A percentile compares a stretch with the other conserved stretches of the same genome.
These are phyloP conservation scores for Branchinecta lindahli DNA, from an alignment of 1,140 invertebrate genomes.

Conservation along the genomic window DNA sequence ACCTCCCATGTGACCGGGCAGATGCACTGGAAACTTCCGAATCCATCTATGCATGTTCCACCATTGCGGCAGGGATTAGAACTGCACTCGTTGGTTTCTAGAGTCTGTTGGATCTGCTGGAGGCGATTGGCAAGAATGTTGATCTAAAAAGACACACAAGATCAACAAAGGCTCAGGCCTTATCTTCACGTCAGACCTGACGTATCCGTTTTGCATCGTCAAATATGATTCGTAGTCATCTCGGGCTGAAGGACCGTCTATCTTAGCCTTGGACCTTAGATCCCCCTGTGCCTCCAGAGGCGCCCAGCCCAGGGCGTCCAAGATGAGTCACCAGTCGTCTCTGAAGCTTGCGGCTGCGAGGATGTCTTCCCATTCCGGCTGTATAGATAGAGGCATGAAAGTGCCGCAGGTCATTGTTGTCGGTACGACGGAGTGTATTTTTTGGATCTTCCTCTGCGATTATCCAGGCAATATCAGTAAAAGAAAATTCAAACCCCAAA, in stretches of 20 bases:
- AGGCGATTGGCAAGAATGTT: not conserved
- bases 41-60: slow-evolving; percentile 22
- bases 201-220: not conserved
- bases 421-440: too few relatives aligned
- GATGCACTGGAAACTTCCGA: slow-evolving; percentile 20
- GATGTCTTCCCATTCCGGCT: too few relatives aligned
- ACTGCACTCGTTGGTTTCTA: slow-evolving; percentile 21
- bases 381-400: too few relatives aligned
- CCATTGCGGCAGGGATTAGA: slow-evolving; percentile 22
- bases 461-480: too few relatives aligned
- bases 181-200: not conserved
- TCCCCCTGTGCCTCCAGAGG: not conserved
- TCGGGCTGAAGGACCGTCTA: not conserved
- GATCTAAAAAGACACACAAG: not conserved
- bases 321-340: too few relatives aligned
- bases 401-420: too few relatives aligned
- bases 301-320: too few relatives aligned
- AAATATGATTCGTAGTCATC: not conserved
- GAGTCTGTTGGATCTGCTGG: slow-evolving; percentile 13
- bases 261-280: not conserved
- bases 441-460: too few relatives aligned
- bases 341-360: too few relatives aligned
- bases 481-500: too few relatives aligned
- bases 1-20: slow-evolving; percentile 23
- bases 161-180: not conserved